phyloP scores from a whole-genome alignment of 2,797 vertebrate species.

The Allenopithecus nigroviridis region DNA sequence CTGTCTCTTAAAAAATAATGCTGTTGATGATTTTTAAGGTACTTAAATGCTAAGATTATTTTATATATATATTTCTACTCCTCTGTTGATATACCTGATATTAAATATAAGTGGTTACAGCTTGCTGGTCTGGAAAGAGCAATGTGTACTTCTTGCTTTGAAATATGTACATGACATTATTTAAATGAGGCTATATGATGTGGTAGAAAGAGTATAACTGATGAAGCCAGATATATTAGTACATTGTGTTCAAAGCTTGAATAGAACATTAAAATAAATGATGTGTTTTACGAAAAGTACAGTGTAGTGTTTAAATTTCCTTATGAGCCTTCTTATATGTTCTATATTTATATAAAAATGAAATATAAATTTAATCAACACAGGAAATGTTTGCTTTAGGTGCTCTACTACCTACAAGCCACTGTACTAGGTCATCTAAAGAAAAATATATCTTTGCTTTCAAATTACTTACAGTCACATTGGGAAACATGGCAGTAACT shows the following conservation, averaged over 20 bases:
- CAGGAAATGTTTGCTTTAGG: neutral
- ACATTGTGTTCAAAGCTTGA: neutral
- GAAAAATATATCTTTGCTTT: neutral
- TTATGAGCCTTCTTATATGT: neutral
- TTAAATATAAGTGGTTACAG: neutral
- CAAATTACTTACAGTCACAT: neutral
- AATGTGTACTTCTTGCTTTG: neutral
- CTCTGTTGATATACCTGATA: neutral
- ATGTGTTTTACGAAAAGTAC: neutral
- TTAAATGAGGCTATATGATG: slow-evolving; percentile 15
- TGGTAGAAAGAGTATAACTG: neutral
- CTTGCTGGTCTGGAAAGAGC: slow-evolving; percentile 1
- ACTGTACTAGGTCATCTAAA: neutral
- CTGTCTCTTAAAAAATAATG: no score
- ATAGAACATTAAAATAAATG: neutral
- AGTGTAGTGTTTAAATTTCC: neutral
- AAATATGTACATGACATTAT: slow-evolving; percentile 40
- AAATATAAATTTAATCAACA: slow-evolving; percentile 30
- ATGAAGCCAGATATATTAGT: slow-evolving; percentile 2
- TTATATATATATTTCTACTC: neutral
- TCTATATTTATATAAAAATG: neutral
- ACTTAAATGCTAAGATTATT: neutral
- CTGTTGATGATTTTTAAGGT: neutral
- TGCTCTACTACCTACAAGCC: neutral
- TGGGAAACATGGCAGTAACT: neutral